These are phyloP conservation scores for Archips crataeganus DNA, from an alignment of 2,888 invertebrate genomes.

Conservation along the genomic window DNA sequence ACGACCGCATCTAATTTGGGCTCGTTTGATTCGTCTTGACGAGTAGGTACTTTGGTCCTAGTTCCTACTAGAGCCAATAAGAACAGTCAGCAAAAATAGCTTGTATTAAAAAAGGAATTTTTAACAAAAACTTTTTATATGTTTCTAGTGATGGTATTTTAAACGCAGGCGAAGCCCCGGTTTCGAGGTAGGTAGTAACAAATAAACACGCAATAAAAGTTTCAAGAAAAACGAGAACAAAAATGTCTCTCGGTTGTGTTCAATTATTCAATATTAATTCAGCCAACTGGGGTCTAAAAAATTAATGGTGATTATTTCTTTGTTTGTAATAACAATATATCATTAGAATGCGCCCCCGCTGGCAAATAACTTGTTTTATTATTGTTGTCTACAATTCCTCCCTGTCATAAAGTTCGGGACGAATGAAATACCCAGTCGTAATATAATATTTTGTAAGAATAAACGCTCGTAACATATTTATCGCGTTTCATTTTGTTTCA, in stretches of 20 bases:
- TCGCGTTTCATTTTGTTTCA: conserved; percentile 25
- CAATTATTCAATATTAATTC: conserved; percentile 19
- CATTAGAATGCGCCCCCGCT: conserved; percentile 43
- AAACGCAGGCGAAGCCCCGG: too few species aligned
- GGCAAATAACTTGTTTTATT: conserved; percentile 46
- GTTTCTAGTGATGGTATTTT: too few species aligned
- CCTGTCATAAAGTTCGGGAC: conserved; percentile 38
- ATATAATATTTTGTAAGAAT: conserved; percentile 39
- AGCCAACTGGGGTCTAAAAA: conserved; percentile 19
- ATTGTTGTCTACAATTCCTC: conserved; percentile 43
- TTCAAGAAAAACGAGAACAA: background rate
- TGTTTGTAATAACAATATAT: conserved; percentile 43
- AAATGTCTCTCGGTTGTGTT: background rate
- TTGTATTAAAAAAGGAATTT: too few species aligned
- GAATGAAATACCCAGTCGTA: conserved; percentile 40
- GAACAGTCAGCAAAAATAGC: too few species aligned
- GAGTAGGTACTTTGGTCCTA: too few species aligned
- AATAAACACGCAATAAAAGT: background rate
- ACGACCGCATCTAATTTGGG: too few species aligned
- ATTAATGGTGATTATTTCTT: conserved; percentile 42
- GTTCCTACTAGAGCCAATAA: too few species aligned
- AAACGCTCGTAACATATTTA: conserved; percentile 40
- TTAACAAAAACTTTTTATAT: too few species aligned
- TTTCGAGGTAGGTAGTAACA: too few species aligned
- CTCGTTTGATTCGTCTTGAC: too few species aligned